These are phyloP conservation scores for Spilosoma lubricipeda DNA, from an alignment of 2,888 invertebrate species.

Conservation along the genomic window DNA sequence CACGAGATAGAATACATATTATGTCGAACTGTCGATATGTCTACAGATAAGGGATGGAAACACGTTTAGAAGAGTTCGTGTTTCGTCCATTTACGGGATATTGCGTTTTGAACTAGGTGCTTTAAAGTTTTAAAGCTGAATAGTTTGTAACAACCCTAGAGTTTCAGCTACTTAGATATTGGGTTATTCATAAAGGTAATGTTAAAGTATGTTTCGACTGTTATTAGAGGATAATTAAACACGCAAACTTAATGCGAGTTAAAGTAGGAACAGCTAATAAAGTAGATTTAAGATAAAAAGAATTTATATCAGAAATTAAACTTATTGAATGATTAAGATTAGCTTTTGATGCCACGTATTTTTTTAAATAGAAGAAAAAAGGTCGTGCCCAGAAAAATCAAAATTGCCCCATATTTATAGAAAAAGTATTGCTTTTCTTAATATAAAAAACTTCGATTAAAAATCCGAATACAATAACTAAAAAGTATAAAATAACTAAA, in stretches of 20 bases:
- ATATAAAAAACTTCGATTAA: too few species aligned
- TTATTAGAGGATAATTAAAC: too few species aligned
- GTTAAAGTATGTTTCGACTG: not conserved
- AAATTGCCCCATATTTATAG: too few species aligned
- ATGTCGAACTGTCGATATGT: constrained; percentile 23
- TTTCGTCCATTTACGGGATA: not conserved
- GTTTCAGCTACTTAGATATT: not conserved
- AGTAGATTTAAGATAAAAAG: not conserved
- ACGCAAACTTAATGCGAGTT: not conserved
- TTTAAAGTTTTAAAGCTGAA: not conserved
- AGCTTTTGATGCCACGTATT: too few species aligned
- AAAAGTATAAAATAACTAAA: too few species aligned
- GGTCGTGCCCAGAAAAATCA: too few species aligned
- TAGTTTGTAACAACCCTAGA: not conserved
- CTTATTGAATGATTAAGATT: not conserved
- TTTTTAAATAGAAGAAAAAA: too few species aligned
- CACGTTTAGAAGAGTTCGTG: not conserved
- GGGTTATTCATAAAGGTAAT: not conserved
- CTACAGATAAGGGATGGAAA: not conserved
- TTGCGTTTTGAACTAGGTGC: not conserved
- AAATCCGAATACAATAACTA: too few species aligned
- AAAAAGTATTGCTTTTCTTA: too few species aligned
- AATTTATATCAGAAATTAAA: not conserved
- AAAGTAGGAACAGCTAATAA: not conserved
- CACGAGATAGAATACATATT: constrained; percentile 23